phyloP scores from a whole-genome alignment of 2,888 invertebrate genomes.

The Dynastes tityus region DNA sequence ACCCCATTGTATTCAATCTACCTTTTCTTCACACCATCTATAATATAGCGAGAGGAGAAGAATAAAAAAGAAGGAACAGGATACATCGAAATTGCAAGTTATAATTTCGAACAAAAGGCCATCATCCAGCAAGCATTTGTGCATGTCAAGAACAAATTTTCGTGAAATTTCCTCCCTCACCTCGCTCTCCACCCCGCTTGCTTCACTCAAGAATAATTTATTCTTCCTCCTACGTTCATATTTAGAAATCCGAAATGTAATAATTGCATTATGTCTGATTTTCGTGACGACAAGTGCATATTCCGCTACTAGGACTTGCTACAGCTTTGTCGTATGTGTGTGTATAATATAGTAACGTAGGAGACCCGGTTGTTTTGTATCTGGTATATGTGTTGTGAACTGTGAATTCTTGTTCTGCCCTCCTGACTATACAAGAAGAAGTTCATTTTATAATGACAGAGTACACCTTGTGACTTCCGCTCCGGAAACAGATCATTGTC shows the following conservation, averaged over 20 bases:
- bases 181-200: background rate
- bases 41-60: background rate
- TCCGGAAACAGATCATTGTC: slow-evolving; percentile 67
- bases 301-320: background rate
- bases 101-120: slow-evolving; percentile 5
- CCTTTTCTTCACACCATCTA: background rate
- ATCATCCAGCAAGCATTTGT: slow-evolving; percentile 9
- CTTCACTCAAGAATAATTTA: background rate
- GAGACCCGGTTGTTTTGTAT: slow-evolving; percentile 1
- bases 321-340: background rate
- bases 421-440: slow-evolving; percentile 51
- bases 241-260: slow-evolving; percentile 5
- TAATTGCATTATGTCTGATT: background rate
- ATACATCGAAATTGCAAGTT: slow-evolving; percentile 9
- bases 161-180: background rate
- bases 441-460: slow-evolving; percentile 65
- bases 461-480: slow-evolving; percentile 65
- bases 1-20: background rate
- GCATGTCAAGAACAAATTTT: slow-evolving; percentile 8
- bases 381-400: slow-evolving; percentile 33
- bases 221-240: background rate
- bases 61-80: background rate
- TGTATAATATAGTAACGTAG: background rate
- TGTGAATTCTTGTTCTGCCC: slow-evolving; percentile 38
- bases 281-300: slow-evolving; percentile 12